These are phyloP conservation scores for Poecilobothrus nobilitatus DNA, from an alignment of 2,888 invertebrate genomes.

Conservation along the genomic window DNA sequence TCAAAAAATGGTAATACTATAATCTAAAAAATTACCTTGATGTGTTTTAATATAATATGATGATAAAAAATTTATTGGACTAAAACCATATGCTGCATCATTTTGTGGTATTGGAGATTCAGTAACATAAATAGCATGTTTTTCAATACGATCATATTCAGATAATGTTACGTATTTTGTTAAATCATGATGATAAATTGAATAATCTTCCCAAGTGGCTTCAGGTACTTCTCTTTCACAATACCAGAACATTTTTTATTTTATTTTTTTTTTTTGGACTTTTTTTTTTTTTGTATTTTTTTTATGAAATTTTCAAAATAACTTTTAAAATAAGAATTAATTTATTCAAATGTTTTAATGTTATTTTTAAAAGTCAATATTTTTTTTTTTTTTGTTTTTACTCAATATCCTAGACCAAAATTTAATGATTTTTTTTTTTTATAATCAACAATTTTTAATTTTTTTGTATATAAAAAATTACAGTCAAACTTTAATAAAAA, in stretches of 20 bases:
- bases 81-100: slow-evolving; percentile 39
- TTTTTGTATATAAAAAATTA: too few species aligned
- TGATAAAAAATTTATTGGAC: slow-evolving; percentile 43
- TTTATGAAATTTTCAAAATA: too few species aligned
- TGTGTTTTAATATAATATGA: slow-evolving; percentile 43
- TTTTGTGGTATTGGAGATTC: slow-evolving; percentile 39
- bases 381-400: too few species aligned
- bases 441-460: too few species aligned
- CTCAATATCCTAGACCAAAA: too few species aligned
- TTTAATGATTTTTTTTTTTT: too few species aligned
- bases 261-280: slow-evolving; percentile 14
- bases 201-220: slow-evolving; percentile 48
- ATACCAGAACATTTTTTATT: slow-evolving; percentile 36
- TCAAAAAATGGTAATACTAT: too few species aligned
- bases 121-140: slow-evolving; percentile 36
- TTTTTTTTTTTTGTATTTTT: slow-evolving; percentile 13
- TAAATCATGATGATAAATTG: slow-evolving; percentile 41
- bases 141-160: slow-evolving; percentile 44
- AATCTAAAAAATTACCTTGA: slow-evolving; percentile 38
- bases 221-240: slow-evolving; percentile 40
- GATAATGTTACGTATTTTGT: slow-evolving; percentile 44
- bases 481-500: too few species aligned
- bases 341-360: neutral
- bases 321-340: too few species aligned
- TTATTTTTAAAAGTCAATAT: too few species aligned